phyloP scores from a whole-genome alignment of 1,140 invertebrate species.

The Halictus rubicundus region DNA sequence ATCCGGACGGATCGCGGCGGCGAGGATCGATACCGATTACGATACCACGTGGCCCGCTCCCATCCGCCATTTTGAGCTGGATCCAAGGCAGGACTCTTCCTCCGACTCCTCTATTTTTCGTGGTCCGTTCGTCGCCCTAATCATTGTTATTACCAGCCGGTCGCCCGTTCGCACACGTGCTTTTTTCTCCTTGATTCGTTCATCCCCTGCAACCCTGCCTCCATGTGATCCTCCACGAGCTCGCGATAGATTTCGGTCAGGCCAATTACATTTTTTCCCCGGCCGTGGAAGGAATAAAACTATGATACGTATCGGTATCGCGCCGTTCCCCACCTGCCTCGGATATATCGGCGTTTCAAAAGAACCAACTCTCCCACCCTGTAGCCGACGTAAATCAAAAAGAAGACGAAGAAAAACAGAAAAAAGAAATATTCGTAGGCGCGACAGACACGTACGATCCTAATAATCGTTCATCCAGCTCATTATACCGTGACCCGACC shows the following conservation, averaged over 20 bases:
- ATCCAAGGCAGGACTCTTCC: constrained; percentile 33
- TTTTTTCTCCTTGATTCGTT: constrained; percentile 55
- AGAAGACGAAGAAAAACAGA: constrained; percentile 9
- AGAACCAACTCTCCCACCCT: constrained; percentile 2
- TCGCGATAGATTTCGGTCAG: constrained; percentile 67
- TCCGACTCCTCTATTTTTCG: constrained; percentile 41
- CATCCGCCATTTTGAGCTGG: constrained; percentile 65
- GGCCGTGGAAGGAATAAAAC: constrained; percentile 64
- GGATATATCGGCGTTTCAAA: constrained; percentile 40
- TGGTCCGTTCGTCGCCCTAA: constrained; percentile 72
- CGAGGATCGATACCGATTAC: not conserved
- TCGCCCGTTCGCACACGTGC: constrained; percentile 65
- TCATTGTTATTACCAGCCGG: constrained; percentile 74
- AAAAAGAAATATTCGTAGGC: constrained; percentile 48
- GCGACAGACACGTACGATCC: constrained; percentile 61
- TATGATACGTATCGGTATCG: constrained; percentile 57
- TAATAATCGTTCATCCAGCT: constrained; percentile 56
- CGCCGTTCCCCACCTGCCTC: constrained; percentile 60
- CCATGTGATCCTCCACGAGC: not conserved
- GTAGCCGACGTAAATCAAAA: constrained; percentile 10
- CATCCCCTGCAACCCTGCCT: constrained; percentile 40
- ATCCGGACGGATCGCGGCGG: not conserved
- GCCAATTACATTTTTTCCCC: constrained; percentile 67
- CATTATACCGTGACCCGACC: constrained; percentile 49
- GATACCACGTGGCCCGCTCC: constrained; percentile 12